Percentiles rank a stretch among this genome's conserved stretches.
Conservation (phyloP, 2,888 invertebrate genomes). For the Halocaridina rubra region DNA sequence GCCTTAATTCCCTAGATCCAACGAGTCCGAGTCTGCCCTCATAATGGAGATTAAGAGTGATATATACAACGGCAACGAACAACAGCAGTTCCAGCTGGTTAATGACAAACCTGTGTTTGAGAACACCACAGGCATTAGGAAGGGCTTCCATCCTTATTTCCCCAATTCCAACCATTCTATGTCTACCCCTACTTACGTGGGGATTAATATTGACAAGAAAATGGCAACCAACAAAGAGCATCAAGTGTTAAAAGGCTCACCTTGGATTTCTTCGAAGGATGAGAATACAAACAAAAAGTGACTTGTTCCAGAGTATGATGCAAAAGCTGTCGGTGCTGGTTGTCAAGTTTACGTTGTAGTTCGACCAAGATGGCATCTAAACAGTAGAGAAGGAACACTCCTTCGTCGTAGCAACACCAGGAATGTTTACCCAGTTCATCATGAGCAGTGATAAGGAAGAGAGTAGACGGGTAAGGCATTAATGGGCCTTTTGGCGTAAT, state of each 20-base stretch:
- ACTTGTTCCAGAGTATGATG: conserved; percentile 84
- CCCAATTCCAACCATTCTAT: too few species aligned
- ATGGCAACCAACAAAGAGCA: too few species aligned
- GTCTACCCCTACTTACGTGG: too few species aligned
- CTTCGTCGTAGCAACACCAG: conserved; percentile 84
- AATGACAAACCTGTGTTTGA: too few species aligned
- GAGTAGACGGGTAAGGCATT: conserved; percentile 52
- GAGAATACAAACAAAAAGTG: conserved; percentile 86
- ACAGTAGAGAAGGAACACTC: conserved; percentile 82
- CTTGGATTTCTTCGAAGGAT: conserved; percentile 80
- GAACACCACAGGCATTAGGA: too few species aligned
- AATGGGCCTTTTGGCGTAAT: conserved; percentile 7
- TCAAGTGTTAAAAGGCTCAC: conserved; percentile 65
- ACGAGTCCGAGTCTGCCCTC: too few species aligned
- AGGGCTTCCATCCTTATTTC: too few species aligned
- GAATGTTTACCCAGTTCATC: conserved; percentile 69
- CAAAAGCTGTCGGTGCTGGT: conserved; percentile 42
- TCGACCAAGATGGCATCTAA: conserved; percentile 75
- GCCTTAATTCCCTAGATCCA: too few species aligned
- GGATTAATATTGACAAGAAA: too few species aligned
- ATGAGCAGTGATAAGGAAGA: conserved; percentile 61
- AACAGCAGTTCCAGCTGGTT: too few species aligned
- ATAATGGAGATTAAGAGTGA: too few species aligned
- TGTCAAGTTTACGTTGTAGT: conserved; percentile 63
- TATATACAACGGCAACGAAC: too few species aligned